Percentiles rank a stretch among this genome's conserved stretches.
Conservation (phyloP, 2,888 invertebrate genomes). For the Folsomia candida region DNA sequence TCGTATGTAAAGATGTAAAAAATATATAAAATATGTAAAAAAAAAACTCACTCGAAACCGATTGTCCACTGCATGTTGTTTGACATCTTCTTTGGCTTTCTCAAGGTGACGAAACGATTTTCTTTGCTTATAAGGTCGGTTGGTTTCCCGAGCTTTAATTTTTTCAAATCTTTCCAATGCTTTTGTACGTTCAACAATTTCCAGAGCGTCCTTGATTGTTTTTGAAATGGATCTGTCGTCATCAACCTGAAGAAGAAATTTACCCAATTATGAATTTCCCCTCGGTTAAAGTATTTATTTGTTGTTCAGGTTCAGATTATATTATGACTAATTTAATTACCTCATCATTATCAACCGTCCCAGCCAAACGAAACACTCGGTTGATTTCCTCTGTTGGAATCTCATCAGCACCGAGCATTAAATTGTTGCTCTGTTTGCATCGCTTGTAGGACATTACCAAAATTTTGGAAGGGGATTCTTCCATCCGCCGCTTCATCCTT, state of each 20-base stretch:
- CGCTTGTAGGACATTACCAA: slow-evolving; percentile 34
- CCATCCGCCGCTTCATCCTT: slow-evolving; percentile 37
- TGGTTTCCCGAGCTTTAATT: background rate
- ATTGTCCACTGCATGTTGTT: slow-evolving; percentile 14
- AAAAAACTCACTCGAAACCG: slow-evolving; percentile 27
- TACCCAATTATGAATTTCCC: background rate
- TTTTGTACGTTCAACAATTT: background rate
- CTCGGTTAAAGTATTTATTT: background rate
- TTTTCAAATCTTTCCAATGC: background rate
- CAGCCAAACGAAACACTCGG: slow-evolving; percentile 31
- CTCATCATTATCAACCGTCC: slow-evolving; percentile 24
- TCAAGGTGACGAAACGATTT: slow-evolving; percentile 1
- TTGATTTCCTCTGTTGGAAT: background rate
- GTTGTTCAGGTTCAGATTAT: too few relatives aligned
- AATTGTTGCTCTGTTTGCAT: slow-evolving; percentile 9
- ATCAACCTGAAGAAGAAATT: background rate
- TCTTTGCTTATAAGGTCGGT: background rate
- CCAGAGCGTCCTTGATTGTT: background rate
- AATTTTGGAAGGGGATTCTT: slow-evolving; percentile 37
- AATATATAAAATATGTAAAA: background rate
- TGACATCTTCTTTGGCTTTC: slow-evolving; percentile 24
- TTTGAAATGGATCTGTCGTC: background rate
- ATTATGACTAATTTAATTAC: too few relatives aligned
- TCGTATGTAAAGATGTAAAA: background rate
- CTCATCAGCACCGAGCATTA: too few relatives aligned